A percentile compares a stretch with the other conserved stretches of the same genome.
Evolutionary conservation across 2,113 vertebrate species (phyloP).

Genomic region (Semicossyphus pulcher): DNA sequence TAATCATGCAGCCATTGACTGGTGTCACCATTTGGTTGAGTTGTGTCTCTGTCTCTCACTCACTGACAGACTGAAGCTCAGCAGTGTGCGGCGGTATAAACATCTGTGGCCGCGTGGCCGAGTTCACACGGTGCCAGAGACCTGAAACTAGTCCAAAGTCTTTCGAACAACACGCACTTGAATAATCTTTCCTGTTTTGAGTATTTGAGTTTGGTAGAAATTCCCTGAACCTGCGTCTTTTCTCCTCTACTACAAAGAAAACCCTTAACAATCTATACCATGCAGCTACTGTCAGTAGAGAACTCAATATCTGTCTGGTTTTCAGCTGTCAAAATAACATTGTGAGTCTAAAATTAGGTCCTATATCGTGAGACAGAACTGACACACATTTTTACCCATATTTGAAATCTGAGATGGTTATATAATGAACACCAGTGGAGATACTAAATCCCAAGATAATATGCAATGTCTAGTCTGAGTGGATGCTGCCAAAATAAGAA

Average conservation of each 20-base stretch:
- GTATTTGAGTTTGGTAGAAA: neutral
- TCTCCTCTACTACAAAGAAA: neutral
- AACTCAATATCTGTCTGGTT: neutral
- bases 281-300: neutral
- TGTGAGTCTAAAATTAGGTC: neutral
- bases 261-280: no score
- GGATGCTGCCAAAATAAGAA: neutral
- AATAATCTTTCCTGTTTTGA: neutral
- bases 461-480: neutral
- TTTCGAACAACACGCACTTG: neutral
- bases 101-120: constrained; percentile 55
- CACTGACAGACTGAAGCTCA: constrained; percentile 26
- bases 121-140: constrained; percentile 48
- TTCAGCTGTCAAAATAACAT: neutral
- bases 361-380: neutral
- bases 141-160: constrained; percentile 55
- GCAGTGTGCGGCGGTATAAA: constrained; percentile 28
- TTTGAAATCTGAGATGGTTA: neutral
- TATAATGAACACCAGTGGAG: neutral
- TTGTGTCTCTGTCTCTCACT: constrained; percentile 6
- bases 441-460: neutral
- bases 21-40: constrained; percentile 48
- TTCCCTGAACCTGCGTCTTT: neutral
- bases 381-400: neutral
- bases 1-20: constrained; percentile 50